Conservation (phyloP, 2,113 vertebrate genomes). For the Peromyscus polionotus region DNA sequence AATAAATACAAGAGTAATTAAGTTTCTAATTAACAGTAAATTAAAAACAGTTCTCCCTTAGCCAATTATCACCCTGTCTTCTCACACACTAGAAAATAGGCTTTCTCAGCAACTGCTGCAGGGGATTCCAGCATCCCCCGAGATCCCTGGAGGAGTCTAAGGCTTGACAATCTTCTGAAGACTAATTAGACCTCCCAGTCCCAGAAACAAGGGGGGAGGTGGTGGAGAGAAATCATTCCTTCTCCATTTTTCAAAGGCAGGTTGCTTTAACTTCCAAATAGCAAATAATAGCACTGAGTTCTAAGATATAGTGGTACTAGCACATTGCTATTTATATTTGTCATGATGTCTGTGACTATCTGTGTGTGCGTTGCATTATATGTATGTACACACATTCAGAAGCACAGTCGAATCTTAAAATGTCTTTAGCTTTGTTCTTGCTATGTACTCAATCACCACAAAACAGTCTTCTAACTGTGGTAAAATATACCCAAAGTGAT, state of each 20-base stretch:
- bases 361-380: neutral
- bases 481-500: neutral
- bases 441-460: neutral
- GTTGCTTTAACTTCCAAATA: neutral
- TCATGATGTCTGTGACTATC: too few species aligned
- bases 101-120: neutral
- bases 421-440: neutral
- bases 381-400: neutral
- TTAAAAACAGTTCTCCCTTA: neutral
- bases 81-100: neutral
- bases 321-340: neutral
- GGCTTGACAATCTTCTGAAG: neutral
- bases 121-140: neutral
- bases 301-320: neutral
- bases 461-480: neutral
- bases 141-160: neutral
- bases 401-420: neutral
- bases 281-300: neutral
- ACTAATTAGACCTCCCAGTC: neutral
- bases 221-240: neutral
- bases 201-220: neutral
- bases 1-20: neutral
- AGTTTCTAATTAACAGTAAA: neutral
- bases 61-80: neutral
- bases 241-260: neutral